Base-by-base conservation (phyloP, 2,113 vertebrate genomes). In the Barbus barbus region DNA sequence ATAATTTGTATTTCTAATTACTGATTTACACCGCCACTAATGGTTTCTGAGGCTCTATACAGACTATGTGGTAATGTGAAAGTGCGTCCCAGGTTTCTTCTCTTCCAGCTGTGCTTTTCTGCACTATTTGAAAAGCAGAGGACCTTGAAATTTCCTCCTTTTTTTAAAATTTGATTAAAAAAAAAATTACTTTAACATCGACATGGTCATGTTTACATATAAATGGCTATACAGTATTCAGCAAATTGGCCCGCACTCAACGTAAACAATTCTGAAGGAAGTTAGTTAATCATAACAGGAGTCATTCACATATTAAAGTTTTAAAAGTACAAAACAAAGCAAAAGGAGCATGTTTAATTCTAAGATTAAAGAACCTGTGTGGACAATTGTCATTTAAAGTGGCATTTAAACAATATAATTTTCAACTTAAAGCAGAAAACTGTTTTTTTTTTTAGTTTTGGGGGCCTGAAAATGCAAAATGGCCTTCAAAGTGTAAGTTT, bases 1-100 rank as follows among this genome's bases (percentile, higher is more conserved):
- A 89, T 92, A 83, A 76, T 93, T 90, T 90, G 90, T 90, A 90
- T 69, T 83, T 89, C 89, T 91, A 90, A 94, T 93, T 94, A 90
- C 89, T 91, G 91, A 92, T 90, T 87, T 92, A 91, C 90, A 87
- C 88, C 83, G 87, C 73, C 86, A 89, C 86, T 92, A 93, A 92
- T 76, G 88, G 46, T 69, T 81, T 61, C 67, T 87, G 90, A 90
- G 89, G 91, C 90, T 81, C 71, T n/a, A 89, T 90, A 81, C 86
- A 86, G 87, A 84, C 72, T 46, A 82, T 9, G 22, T 83, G 24
- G 82, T 90, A 92, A 92, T 91, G 69, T 90, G 44, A 58, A 81
- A 90, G 84, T 86, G 86, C 85, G 91, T 85, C 92, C 90, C 91
- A 83, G 26, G 73, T 20, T 31, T 75, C 16, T 26, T 75, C 69